Base-by-base conservation (phyloP, 2,797 vertebrate species). In the Sebastes iracundus region DNA sequence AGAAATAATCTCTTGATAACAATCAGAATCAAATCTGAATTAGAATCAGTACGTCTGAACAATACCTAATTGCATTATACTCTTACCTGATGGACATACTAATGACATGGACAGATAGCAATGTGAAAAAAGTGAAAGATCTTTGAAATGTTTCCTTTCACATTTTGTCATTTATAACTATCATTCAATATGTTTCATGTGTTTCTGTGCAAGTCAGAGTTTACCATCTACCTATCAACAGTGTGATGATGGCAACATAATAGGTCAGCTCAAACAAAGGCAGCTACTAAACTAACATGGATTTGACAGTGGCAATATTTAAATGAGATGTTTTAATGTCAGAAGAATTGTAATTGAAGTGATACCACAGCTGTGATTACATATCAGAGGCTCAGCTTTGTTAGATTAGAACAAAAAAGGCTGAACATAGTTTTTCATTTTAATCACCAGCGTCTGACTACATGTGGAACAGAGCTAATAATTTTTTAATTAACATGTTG, bases 401-500 rank as follows among this genome's bases (percentile, higher is more conserved):
- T 76, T 22, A 90, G 91, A 94, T 92, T 87, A 90, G 78, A 90
- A 91, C 79, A 90, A 90, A 93, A 90, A 90, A 83, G 80, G 81
- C 88, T 84, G 85, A 88, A 77, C 72, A 72, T 53, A 59, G 77
- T 79, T 89, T 87, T 84, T 83, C 70, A 79, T 93, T 94, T 93
- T 95, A 95, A 96, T 96, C 90, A 95, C 83, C 83, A 77, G 77
- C 65, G 71, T 88, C 88, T 86, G 83, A 82, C 81, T 89, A 88
- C 82, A 86, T 90, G 88, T 88, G 84, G 88, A 94, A 92, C 91
- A 76, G 78, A 71, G 85, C 90, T 95, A 95, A 95, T 95, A 92
- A 93, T 93, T 94, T 87, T 96, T 97, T 97, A 97, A 98, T 97
- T 97, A 97, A 96, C 95, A 95, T 95, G 96, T 93, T 94, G 96